Percentiles rank a stretch among this genome's conserved stretches.
Conservation (phyloP, 2,888 invertebrate species). For the Rhodophaea formosa region DNA sequence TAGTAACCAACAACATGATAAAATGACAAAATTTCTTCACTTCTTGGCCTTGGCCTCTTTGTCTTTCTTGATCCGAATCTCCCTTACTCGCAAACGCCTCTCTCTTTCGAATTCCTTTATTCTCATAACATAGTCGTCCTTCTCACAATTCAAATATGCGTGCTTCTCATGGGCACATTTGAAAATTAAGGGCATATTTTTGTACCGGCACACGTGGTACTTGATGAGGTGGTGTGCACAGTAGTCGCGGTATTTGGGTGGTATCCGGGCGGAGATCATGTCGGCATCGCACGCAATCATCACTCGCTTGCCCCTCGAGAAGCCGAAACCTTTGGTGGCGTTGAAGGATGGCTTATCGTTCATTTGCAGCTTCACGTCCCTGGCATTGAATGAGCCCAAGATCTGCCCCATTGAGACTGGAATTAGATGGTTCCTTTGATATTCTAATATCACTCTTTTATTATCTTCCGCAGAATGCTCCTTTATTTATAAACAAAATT, state of each 20-base stretch:
- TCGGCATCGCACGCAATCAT: slow-evolving; percentile 86
- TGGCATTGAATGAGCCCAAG: slow-evolving; percentile 43
- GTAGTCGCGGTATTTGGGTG: slow-evolving; percentile 86
- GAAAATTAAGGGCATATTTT: slow-evolving; percentile 84
- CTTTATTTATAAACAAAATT: no score
- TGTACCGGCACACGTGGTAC: slow-evolving; percentile 84
- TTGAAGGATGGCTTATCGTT: slow-evolving; percentile 83
- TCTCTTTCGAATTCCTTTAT: slow-evolving; percentile 72
- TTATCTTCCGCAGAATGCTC: neutral
- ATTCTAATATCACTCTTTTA: neutral
- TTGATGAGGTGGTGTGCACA: slow-evolving; percentile 88
- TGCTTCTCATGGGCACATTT: slow-evolving; percentile 88
- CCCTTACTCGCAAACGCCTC: slow-evolving; percentile 53
- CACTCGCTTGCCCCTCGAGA: slow-evolving; percentile 85
- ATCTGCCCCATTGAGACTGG: slow-evolving; percentile 51
- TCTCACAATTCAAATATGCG: slow-evolving; percentile 86
- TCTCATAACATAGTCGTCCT: slow-evolving; percentile 86
- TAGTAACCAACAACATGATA: neutral
- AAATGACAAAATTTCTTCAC: neutral
- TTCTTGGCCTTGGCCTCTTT: neutral
- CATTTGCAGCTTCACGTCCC: slow-evolving; percentile 50
- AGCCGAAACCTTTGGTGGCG: slow-evolving; percentile 84
- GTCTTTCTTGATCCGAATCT: slow-evolving; percentile 42
- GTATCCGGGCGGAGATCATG: slow-evolving; percentile 87
- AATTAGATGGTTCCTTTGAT: neutral